These are phyloP conservation scores for Drosophila hydei DNA, from an alignment of 1,140 invertebrate species.

Conservation along the genomic window DNA sequence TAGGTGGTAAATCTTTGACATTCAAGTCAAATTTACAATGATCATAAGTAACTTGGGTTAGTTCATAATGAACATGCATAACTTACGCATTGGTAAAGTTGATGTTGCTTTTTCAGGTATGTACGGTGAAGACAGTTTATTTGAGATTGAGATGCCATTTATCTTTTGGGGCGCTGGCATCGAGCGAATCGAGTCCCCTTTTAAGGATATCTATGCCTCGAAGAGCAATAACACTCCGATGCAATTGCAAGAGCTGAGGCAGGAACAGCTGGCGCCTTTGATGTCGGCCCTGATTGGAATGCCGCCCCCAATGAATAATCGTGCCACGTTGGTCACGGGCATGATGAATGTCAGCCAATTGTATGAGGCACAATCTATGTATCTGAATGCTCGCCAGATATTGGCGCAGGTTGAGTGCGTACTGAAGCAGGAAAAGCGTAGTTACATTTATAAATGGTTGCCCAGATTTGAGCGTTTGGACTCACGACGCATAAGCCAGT, in stretches of 20 bases:
- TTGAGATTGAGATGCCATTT: conserved; percentile 96
- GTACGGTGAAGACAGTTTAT: conserved; percentile 93
- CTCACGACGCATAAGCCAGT: conserved; percentile 12
- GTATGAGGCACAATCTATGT: conserved; percentile 87
- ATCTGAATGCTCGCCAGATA: conserved; percentile 91
- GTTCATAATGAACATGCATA: no score
- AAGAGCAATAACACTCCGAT: not conserved
- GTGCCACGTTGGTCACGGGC: conserved; percentile 89
- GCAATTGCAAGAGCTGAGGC: conserved; percentile 87
- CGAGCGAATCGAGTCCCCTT: conserved; percentile 18
- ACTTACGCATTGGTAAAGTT: no score
- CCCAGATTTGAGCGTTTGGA: conserved; percentile 28
- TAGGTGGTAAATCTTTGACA: no score
- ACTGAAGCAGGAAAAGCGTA: conserved; percentile 31
- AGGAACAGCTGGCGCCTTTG: conserved; percentile 95
- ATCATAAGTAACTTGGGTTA: no score
- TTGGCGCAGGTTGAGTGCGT: conserved; percentile 87
- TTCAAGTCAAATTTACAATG: no score
- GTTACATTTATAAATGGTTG: conserved; percentile 49
- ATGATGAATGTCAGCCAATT: conserved; percentile 85
- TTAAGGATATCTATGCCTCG: not conserved
- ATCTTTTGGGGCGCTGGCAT: conserved; percentile 97
- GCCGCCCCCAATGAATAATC: conserved; percentile 94
- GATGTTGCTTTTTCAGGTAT: conserved; percentile 85
- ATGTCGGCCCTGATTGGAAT: conserved; percentile 94